Base-by-base conservation (phyloP, 2,888 invertebrate genomes). In the Cartodere bifasciata region DNA sequence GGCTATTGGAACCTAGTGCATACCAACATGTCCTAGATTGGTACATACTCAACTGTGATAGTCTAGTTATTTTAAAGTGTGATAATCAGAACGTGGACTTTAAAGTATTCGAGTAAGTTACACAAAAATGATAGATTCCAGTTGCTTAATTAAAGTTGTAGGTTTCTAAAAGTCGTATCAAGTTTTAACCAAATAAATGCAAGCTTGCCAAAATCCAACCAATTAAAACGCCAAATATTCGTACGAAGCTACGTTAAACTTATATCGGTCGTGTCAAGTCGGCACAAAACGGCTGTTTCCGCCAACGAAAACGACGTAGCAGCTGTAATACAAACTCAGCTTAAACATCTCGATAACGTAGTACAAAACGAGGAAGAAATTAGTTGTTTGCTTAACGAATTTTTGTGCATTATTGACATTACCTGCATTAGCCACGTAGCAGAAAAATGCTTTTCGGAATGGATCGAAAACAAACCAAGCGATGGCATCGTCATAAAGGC, bases 31-130 rank as follows among this genome's bases (percentile, higher is more conserved):
- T 79, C 17, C 64, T 78, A 42, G 76, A 77, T 51, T 82, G 82
- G 81, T 75, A 78, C 43, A 68, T 81, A 5, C 72, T 74, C 65
- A 74, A 74, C 37, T 74, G 75, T 45, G 79, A 83, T 56, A 72
- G 80, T 0, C 61, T 67, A 29, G 76, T 79, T 34, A 66, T 81
- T 16, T 60, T 82, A 13, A 62, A 60, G 44, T 49, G 59, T 16
- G 65, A 66, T 36, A 63, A 60, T 34, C 61, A 68, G 42, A 65
- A 68, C 36, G 62, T 72, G 28, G 75, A 76, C 48, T 59, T 62
- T 28, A 67, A 70, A 23, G 62, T 73, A 14, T 58, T 75, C 34
- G 67, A 69, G 74, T 75, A 54, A 52, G 59, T 55, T 20, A 7
- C n/a, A 20, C 6, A 20, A 20, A 20, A 7, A 20, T 7, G n/a